phyloP scores from a whole-genome alignment of 2,113 vertebrate genomes.

The Rhea pennata region DNA sequence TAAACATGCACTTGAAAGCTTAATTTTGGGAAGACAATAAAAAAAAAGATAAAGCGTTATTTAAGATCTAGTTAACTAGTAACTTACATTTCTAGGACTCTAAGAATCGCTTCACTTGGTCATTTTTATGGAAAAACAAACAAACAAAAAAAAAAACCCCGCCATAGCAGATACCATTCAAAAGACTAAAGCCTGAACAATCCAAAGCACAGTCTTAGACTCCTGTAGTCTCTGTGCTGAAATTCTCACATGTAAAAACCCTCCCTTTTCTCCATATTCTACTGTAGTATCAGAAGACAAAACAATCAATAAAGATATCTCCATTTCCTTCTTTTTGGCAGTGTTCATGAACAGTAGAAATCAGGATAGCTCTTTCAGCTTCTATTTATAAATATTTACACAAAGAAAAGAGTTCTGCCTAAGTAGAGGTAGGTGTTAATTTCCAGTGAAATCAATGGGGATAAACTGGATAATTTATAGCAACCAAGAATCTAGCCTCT shows the following conservation, averaged over 20 bases:
- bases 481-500: background rate
- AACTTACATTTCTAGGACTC: background rate
- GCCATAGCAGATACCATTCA: background rate
- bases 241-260: background rate
- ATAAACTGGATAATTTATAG: background rate
- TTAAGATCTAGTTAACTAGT: background rate
- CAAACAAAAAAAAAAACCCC: background rate
- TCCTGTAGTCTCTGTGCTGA: background rate
- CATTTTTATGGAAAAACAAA: background rate
- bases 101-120: background rate
- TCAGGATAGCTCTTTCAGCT: background rate
- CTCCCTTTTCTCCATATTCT: background rate
- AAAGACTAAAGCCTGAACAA: background rate
- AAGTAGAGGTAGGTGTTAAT: background rate
- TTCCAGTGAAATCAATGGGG: background rate
- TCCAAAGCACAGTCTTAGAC: background rate
- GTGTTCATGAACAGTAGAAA: background rate
- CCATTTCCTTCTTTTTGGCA: background rate
- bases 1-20: background rate
- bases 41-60: background rate
- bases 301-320: background rate
- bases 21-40: background rate
- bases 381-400: background rate
- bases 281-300: background rate
- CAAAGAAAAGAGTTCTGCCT: background rate